Percentiles rank a stretch among this genome's conserved stretches.
Conservation (phyloP, 2,888 invertebrate species). For the Tethea ocularis region DNA sequence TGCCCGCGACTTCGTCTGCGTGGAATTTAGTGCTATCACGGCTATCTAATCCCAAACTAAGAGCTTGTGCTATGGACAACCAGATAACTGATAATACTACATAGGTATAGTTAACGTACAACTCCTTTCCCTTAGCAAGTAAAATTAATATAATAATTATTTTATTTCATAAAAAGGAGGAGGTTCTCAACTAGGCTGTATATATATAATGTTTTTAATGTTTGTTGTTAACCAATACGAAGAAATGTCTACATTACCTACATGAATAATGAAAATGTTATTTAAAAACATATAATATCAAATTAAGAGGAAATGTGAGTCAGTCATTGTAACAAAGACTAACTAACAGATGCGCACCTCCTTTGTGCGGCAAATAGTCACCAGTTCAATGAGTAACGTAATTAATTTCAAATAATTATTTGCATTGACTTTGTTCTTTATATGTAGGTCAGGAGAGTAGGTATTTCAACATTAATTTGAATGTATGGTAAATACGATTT, state of each 20-base stretch:
- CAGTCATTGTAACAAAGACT: background rate
- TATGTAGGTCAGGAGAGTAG: background rate
- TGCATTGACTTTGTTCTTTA: background rate
- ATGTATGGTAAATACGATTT: background rate
- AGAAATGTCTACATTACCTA: background rate
- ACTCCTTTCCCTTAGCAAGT: no score
- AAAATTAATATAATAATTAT: no score
- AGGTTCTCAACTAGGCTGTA: no score
- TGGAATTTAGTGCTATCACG: no score
- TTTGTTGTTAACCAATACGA: background rate
- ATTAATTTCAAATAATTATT: background rate
- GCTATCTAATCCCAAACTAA: no score
- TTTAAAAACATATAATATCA: background rate
- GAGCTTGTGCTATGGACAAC: no score
- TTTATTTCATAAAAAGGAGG: no score
- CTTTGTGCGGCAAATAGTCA: background rate
- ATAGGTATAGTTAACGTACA: no score
- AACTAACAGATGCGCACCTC: background rate
- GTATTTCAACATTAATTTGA: background rate
- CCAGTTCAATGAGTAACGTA: background rate
- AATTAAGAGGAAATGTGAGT: slow-evolving; percentile 1
- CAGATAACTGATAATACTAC: no score
- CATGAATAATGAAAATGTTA: background rate
- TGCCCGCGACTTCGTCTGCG: no score
- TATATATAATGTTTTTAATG: no score